Base-by-base conservation (phyloP, 2,888 invertebrate genomes). In the Ichneumoninae sp. region DNA sequence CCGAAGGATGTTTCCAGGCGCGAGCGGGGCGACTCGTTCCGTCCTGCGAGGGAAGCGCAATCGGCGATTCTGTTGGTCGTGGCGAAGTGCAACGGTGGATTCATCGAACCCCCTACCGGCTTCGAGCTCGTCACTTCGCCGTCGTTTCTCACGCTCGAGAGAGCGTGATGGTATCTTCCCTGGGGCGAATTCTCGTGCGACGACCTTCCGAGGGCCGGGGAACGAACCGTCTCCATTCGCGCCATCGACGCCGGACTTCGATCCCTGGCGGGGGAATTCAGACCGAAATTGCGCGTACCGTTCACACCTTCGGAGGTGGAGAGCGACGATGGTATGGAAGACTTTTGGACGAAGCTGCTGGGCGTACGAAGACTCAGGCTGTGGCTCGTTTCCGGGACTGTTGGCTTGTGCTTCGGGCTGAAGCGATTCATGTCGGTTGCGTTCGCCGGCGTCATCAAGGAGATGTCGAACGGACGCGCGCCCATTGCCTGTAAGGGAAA, bases 311-410 rank as follows among this genome's bases (percentile, higher is more conserved):
- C 84, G 30, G 71, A 10, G 7, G 71, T 13, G 1, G 54, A 13
- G 1, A 44, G 71, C 3, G 81, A 36, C 30, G 74, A 66, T 7
- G 79, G 60, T 16, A 71, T 60, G 1, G 52, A 8, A 2, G 77
- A 65, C 89, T 92, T 91, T 8, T 87, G 81, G 2, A 92, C 88
- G 44, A 93, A 93, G 86, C 92, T 92, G 70, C 93, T 93, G 1
- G 93, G 93, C 50, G 91, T 93, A 33, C 92, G 92, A 63, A 93
- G 90, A 80, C 92, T 92, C n/a, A 90, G 68, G 26, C 66, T 78
- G 71, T 52, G 80, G 22, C 47, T 65, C 19, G 68, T 70, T 81
- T 78, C 81, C 66, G 79, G 78, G 60, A 44, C 65, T 26, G 71
- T 60, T 71, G 83, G 76, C 73, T 88, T 89, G 78, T 91, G 89